Evolutionary conservation across 1,140 invertebrate genomes (phyloP), one percentile per base, ranked within the genome.

Genomic region (Papilio glaucus): DNA sequence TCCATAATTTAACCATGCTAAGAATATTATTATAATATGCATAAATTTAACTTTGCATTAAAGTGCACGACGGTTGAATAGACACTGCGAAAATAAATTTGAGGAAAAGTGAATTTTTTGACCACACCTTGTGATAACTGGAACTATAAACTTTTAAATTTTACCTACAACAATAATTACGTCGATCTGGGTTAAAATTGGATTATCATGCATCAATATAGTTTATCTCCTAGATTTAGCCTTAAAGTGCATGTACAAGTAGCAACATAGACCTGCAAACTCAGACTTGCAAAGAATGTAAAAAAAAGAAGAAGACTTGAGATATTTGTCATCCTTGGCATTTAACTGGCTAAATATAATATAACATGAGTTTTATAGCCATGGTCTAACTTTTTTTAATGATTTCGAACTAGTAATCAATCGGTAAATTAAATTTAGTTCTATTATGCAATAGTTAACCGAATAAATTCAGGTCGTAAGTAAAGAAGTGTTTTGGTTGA

Each of bases 291-390:
- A 49, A 49, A 49, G 45, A 10, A 49, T 15, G 7, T 21, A 49
- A 21, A 49, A 49, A 49, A 13, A 18, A 49, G 15, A 8, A 49
- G 42, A 49, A 49, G 45, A 49, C 45, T 49, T 49, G 15, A 21
- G 18, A 2, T 18, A 7, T 49, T 49, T 49, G 45, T 49, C 18
- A 49, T 49, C 21, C 21, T 49, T 49, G 45, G 18, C 45, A 49
- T 49, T 49, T 21, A 6, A 21, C 18, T 24, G 45, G 45, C 18
- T 49, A 21, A 4, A 49, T 21, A 18, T 18, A 49, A 49, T 41
- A 13, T 29, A 70, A 10, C 26, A 7, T 24, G 24, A n/a, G n/a
- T 45, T 57, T 70, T 70, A 12, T 18, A 70, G 33, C 21, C 24
- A 37, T 61, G 39, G 21, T 26, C n/a, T 71, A 37, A 33, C 26